These are phyloP conservation scores for Oryzias javanicus DNA, from an alignment of 2,113 vertebrate genomes.

Conservation along the genomic window DNA sequence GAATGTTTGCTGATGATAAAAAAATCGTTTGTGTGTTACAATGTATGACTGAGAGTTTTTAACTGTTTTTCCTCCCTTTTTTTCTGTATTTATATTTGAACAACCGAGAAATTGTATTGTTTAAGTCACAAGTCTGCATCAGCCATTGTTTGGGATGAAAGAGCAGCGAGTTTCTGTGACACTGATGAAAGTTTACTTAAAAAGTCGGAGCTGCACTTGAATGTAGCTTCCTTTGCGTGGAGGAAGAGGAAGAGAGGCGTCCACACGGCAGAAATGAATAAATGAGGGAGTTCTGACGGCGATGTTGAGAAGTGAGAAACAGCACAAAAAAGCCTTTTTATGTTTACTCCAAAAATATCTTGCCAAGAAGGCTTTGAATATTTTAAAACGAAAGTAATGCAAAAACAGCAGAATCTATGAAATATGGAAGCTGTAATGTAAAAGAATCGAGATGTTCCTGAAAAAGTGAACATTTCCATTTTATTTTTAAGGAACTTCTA, in stretches of 20 bases:
- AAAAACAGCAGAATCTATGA: too few relatives aligned
- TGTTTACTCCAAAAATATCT: not conserved
- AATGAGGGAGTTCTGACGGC: constrained; percentile 36
- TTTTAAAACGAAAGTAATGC: not conserved
- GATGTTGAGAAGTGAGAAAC: not conserved
- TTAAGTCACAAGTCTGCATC: constrained; percentile 67
- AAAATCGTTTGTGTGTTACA: too few relatives aligned
- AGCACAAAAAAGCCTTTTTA: not conserved
- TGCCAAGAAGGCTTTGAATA: not conserved
- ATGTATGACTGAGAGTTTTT: constrained; percentile 45
- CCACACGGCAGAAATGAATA: not conserved
- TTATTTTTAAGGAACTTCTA: too few relatives aligned
- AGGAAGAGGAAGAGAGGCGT: not conserved
- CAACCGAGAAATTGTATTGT: constrained; percentile 43
- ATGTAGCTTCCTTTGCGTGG: constrained; percentile 40
- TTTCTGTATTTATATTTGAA: constrained; percentile 61
- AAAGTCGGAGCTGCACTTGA: constrained; percentile 36
- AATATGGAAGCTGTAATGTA: too few relatives aligned
- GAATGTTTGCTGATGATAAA: constrained; percentile 10
- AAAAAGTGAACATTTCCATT: too few relatives aligned
- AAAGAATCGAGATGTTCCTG: too few relatives aligned
- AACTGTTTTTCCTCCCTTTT: constrained; percentile 34
- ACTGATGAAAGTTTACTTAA: constrained; percentile 52
- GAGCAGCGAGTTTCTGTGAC: constrained; percentile 46
- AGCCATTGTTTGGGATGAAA: constrained; percentile 32